phyloP scores from a whole-genome alignment of 2,888 invertebrate genomes.

The Sturmia bella region DNA sequence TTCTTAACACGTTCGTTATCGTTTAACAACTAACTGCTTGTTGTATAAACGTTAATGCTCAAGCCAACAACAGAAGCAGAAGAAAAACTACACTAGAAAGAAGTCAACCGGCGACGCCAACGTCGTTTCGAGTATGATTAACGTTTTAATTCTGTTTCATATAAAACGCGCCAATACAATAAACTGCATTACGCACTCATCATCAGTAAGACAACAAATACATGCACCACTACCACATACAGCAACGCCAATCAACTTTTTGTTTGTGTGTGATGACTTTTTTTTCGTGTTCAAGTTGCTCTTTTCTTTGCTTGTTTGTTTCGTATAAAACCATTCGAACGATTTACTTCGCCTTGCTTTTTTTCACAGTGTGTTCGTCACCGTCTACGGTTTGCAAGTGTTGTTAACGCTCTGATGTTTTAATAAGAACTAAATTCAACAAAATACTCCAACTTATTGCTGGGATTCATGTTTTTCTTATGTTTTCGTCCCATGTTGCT shows the following conservation, averaged over 20 bases:
- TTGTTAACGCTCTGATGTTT: slow-evolving; percentile 65
- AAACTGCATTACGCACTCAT: slow-evolving; percentile 51
- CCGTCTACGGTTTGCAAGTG: slow-evolving; percentile 25
- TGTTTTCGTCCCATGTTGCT: slow-evolving; percentile 3
- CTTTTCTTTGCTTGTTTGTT: slow-evolving; percentile 43
- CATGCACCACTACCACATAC: too few species aligned
- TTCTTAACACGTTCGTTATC: slow-evolving; percentile 70
- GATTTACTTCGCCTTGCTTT: slow-evolving; percentile 24
- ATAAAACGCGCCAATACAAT: slow-evolving; percentile 63
- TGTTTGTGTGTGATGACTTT: not conserved
- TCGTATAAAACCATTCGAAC: slow-evolving; percentile 23
- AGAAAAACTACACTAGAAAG: not conserved
- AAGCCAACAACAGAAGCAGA: slow-evolving; percentile 49
- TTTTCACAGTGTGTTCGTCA: slow-evolving; percentile 10
- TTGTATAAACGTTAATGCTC: slow-evolving; percentile 60
- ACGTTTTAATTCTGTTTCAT: slow-evolving; percentile 55
- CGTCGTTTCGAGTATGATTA: slow-evolving; percentile 49
- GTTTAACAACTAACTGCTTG: slow-evolving; percentile 66
- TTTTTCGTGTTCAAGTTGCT: slow-evolving; percentile 32
- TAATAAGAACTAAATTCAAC: slow-evolving; percentile 62
- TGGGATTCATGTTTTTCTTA: slow-evolving; percentile 34
- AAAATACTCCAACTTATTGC: slow-evolving; percentile 40
- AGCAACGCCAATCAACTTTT: not conserved
- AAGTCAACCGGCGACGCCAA: slow-evolving; percentile 32
- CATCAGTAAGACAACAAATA: not conserved